Base-by-base conservation (phyloP, 2,888 invertebrate species). In the Drosophila pseudotalamancana region DNA sequence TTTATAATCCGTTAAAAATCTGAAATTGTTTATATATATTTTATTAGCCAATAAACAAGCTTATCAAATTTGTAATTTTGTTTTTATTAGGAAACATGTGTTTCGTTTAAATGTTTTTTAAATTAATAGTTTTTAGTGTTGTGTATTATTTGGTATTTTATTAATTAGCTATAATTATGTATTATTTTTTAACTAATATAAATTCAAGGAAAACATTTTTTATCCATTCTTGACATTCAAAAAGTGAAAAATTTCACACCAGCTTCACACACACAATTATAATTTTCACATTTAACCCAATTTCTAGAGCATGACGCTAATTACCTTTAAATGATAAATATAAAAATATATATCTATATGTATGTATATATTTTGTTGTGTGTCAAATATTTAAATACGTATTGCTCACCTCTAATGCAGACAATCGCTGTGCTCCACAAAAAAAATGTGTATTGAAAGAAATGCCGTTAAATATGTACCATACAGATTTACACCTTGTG, bases 271-370 rank as follows among this genome's bases (percentile, higher is more conserved):
- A 12, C 37, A 11, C 12, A 19, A 39, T 48, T 66, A 63, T 71
- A 66, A 76, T 72, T 62, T 68, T 43, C 62, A 73, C 77, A 67
- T 71, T 87, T 85, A 86, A 71, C 75, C 79, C 72, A 80, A 84
- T 81, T 81, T 87, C 46, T 72, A 77, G 85, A 80, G 85, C 87
- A 77, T 84, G 85, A 77, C 85, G 78, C 72, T 84, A 81, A 81
- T 87, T 84, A 68, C 51, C 61, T 59, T 54, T 70, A 79, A 86
- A 74, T 77, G 60, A 51, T 77, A 49, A 43, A 35, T 60, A 37
- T 23, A 21, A 39, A 32, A 29, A 43, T 29, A 29, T 18, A 25
- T 12, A 21, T 23, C 35, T 29, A 29, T 39, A n/a, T 40, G 29
- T 31, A 19, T 34, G 19, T 37, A 4, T 27, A n/a, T 46, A 14